A percentile compares a stretch with the other conserved stretches of the same genome.
Evolutionary conservation across 2,888 invertebrate genomes (phyloP).

Genomic region (Disparrhopalites patrizii): DNA sequence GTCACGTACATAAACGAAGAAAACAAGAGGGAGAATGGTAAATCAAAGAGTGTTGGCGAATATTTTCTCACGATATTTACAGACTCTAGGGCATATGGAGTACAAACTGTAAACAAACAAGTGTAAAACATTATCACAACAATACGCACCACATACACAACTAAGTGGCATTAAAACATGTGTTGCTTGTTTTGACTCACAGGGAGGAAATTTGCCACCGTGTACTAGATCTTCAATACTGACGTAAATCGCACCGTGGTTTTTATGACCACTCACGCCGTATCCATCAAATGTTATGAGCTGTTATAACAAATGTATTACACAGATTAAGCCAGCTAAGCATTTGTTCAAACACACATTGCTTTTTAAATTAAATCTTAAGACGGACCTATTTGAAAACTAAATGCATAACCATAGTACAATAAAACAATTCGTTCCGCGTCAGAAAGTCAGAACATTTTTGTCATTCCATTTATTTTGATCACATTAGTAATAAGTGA

Average conservation of each 20-base stretch:
- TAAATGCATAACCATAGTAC: neutral
- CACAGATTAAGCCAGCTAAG: neutral
- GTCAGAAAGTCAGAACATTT: too few species aligned
- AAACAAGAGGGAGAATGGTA: conserved; percentile 70
- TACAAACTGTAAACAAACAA: conserved; percentile 75
- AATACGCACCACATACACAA: too few species aligned
- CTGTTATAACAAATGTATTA: conserved; percentile 41
- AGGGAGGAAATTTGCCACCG: conserved; percentile 48
- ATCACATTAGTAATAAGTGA: too few species aligned
- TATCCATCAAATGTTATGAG: conserved; percentile 89
- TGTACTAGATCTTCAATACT: conserved; percentile 71
- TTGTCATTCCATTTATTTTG: too few species aligned
- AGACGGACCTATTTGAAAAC: neutral
- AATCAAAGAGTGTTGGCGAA: conserved; percentile 69
- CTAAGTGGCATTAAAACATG: too few species aligned
- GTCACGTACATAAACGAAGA: conserved; percentile 37
- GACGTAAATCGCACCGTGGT: conserved; percentile 83
- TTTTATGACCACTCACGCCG: conserved; percentile 88
- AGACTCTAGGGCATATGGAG: conserved; percentile 76
- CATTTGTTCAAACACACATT: neutral
- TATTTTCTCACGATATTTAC: conserved; percentile 84
- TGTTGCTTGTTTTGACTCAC: too few species aligned
- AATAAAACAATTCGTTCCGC: too few species aligned
- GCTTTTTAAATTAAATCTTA: neutral
- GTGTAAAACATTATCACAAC: too few species aligned